Percentiles rank a stretch among this genome's conserved stretches.
phyloP scores from a whole-genome alignment of 2,113 vertebrate genomes.

The Xiphophorus maculatus region DNA sequence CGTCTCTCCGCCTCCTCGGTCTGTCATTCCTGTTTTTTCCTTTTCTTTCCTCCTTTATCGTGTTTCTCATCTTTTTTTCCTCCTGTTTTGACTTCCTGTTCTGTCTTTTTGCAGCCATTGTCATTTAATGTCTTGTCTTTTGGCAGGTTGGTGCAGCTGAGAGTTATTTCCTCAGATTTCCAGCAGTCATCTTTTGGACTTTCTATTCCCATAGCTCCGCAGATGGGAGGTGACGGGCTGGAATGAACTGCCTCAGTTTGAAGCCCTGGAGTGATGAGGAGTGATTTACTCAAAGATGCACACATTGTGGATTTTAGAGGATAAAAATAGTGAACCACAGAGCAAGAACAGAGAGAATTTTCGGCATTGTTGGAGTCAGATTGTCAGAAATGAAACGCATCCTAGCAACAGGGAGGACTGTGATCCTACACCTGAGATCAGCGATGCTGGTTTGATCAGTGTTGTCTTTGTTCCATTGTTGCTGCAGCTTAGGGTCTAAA shows the following conservation, averaged over 20 bases:
- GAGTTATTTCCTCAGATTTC: background rate
- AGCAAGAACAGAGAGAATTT: constrained; percentile 23
- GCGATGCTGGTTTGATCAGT: constrained; percentile 13
- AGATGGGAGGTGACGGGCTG: background rate
- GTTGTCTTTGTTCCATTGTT: constrained; percentile 9
- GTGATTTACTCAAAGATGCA: constrained; percentile 30
- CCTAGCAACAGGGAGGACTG: constrained; percentile 68
- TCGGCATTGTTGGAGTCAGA: constrained; percentile 51
- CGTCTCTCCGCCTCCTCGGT: background rate
- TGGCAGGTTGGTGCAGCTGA: background rate
- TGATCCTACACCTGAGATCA: constrained; percentile 60
- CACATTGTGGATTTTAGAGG: constrained; percentile 11
- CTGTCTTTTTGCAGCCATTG: background rate
- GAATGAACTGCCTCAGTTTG: constrained; percentile 13
- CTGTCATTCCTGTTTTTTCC: background rate
- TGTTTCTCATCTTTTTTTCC: background rate
- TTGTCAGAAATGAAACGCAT: constrained; percentile 53
- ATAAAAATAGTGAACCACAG: constrained; percentile 49
- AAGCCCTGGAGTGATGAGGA: constrained; percentile 20
- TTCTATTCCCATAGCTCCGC: background rate
- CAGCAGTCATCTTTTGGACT: background rate
- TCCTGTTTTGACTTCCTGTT: background rate
- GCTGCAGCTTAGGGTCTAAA: background rate
- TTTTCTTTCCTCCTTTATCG: background rate
- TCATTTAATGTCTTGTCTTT: background rate